A percentile compares a stretch with the other conserved stretches of the same genome.
phyloP scores from a whole-genome alignment of 2,113 vertebrate genomes.

The Synchiropus splendidus region DNA sequence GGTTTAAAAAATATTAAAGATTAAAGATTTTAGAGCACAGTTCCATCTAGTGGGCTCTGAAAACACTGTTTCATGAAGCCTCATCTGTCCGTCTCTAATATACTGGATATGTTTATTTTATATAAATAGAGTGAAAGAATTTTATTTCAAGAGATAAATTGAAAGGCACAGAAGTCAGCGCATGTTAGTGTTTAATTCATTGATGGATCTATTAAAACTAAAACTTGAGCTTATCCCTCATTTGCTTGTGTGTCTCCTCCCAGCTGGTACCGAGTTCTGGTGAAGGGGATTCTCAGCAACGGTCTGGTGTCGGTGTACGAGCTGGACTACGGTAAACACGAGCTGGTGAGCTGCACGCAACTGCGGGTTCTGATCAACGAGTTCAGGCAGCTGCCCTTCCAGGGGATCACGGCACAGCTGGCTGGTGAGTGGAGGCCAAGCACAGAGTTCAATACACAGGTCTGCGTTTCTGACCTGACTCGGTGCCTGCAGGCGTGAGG shows the following conservation, averaged over 20 bases:
- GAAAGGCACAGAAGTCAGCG: no score
- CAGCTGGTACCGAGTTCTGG: constrained; percentile 89
- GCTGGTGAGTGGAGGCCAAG: constrained; percentile 69
- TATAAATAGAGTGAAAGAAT: no score
- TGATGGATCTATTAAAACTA: no score
- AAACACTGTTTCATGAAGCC: no score
- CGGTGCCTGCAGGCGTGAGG: constrained; percentile 74
- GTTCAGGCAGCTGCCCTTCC: constrained; percentile 87
- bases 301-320: constrained; percentile 87
- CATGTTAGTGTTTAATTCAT: no score
- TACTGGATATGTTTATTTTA: no score
- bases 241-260: background rate
- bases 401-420: constrained; percentile 86
- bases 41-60: no score
- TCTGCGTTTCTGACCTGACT: background rate
- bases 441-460: background rate
- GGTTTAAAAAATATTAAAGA: no score
- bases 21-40: no score
- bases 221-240: background rate
- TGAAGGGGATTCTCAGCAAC: constrained; percentile 84
- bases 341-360: constrained; percentile 76
- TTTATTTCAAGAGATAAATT: no score
- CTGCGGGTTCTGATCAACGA: constrained; percentile 74
- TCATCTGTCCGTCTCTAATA: no score
- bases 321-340: constrained; percentile 90